Evolutionary conservation across 2,797 vertebrate genomes (phyloP).

Genomic region (Takifugu rubripes): DNA sequence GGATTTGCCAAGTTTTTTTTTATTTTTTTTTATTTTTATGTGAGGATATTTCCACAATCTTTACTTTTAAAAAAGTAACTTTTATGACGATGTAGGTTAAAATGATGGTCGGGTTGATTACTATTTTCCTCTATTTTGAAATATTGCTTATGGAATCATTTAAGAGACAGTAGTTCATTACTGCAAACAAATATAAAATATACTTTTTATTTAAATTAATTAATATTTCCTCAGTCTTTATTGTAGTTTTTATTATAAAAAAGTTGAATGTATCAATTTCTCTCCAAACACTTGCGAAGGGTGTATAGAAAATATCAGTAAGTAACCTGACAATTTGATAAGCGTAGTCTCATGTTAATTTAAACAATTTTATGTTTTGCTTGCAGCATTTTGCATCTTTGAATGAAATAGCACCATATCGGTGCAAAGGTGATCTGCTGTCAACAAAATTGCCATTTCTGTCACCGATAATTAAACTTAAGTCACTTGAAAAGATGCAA

Average conservation of each 20-base stretch:
- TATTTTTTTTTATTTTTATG: neutral
- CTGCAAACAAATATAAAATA: too few species aligned
- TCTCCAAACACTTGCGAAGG: constrained; percentile 84
- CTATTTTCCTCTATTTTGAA: neutral
- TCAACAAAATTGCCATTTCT: constrained; percentile 10
- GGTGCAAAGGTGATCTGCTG: constrained; percentile 6
- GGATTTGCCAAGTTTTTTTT: constrained; percentile 29
- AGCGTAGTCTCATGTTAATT: constrained; percentile 43
- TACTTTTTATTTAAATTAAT: neutral
- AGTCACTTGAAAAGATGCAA: constrained; percentile 47
- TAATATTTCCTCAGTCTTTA: neutral
- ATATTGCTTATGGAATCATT: constrained; percentile 10
- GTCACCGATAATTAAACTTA: neutral
- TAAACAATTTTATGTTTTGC: constrained; percentile 41
- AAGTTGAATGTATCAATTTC: constrained; percentile 82
- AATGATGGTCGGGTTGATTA: neutral
- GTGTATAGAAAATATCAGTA: constrained; percentile 89
- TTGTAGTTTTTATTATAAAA: constrained; percentile 23
- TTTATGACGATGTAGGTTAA: constrained; percentile 4
- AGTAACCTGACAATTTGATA: constrained; percentile 68
- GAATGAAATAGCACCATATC: constrained; percentile 2
- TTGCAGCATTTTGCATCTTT: constrained; percentile 58
- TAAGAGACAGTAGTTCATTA: constrained; percentile 24
- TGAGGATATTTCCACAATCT: neutral
- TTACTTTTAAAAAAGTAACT: too few species aligned